A percentile compares a stretch with the other conserved stretches of the same genome.
phyloP scores from a whole-genome alignment of 2,888 invertebrate species.

The Drosophila sordidula region DNA sequence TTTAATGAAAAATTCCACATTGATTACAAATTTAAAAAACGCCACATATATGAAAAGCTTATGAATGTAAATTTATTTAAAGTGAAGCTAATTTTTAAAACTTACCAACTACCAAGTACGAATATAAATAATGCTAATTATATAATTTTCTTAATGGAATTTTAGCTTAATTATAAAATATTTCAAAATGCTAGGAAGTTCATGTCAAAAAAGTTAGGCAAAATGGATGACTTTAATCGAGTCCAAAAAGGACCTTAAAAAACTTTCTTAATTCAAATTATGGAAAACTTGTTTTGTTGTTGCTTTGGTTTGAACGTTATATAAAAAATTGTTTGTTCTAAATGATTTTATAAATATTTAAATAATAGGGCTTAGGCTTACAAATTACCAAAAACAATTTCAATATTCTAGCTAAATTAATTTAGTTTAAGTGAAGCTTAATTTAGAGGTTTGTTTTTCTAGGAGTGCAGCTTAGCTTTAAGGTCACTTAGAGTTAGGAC shows the following conservation, averaged over 20 bases:
- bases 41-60: slow-evolving; percentile 45
- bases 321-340: slow-evolving; percentile 47
- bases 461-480: slow-evolving; percentile 54
- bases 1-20: slow-evolving; percentile 21
- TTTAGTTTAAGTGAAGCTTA: slow-evolving; percentile 66
- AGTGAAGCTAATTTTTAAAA: slow-evolving; percentile 57
- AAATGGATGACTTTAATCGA: slow-evolving; percentile 38
- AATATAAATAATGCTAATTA: slow-evolving; percentile 49
- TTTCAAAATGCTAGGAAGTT: slow-evolving; percentile 55
- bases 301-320: slow-evolving; percentile 37
- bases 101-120: slow-evolving; percentile 61
- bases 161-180: slow-evolving; percentile 57
- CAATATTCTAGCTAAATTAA: slow-evolving; percentile 77
- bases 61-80: slow-evolving; percentile 31
- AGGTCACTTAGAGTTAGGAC: slow-evolving; percentile 47
- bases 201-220: slow-evolving; percentile 47
- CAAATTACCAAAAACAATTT: slow-evolving; percentile 71
- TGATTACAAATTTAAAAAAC: slow-evolving; percentile 9
- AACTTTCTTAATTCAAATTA: slow-evolving; percentile 44
- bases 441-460: slow-evolving; percentile 10
- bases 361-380: slow-evolving; percentile 51
- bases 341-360: slow-evolving; percentile 53
- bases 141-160: slow-evolving; percentile 13
- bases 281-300: slow-evolving; percentile 81
- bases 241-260: slow-evolving; percentile 52